Evolutionary conservation across 1,140 invertebrate species (phyloP), one percentile per base, ranked within the genome.

Genomic region (Paralvinella palmiformis): DNA sequence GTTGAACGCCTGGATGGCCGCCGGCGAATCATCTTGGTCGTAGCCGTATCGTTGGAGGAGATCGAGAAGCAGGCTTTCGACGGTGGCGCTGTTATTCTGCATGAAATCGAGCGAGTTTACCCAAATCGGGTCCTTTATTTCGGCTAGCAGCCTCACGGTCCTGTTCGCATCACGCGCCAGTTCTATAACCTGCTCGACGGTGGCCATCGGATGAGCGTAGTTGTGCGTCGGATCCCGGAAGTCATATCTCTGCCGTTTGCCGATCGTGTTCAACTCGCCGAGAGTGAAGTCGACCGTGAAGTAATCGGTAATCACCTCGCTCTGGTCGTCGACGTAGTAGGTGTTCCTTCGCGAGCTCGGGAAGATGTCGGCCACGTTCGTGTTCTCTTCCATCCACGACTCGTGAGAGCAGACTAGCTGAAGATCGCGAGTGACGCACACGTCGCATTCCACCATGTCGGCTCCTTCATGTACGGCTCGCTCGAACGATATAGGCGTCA

Each of bases 391-490:
- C 15, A 74, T 45, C 27, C 67, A 66, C 3, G 68, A 13, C 44
- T 74, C 73, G 62, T 74, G 73, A 20, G 63, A 56, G 36, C 71
- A 71, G n/a, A n/a, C n/a, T n/a, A n/a, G n/a, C n/a, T n/a, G n/a
- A n/a, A n/a, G n/a, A n/a, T n/a, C n/a, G n/a, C n/a, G n/a, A n/a
- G n/a, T n/a, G n/a, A n/a, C n/a, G n/a, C n/a, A n/a, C n/a, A n/a
- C n/a, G n/a, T n/a, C n/a, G n/a, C n/a, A n/a, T n/a, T n/a, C n/a
- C n/a, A n/a, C n/a, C n/a, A n/a, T n/a, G n/a, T n/a, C n/a, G n/a
- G n/a, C n/a, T n/a, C n/a, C n/a, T n/a, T n/a, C n/a, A n/a, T n/a
- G n/a, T n/a, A n/a, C n/a, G n/a, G n/a, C n/a, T n/a, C n/a, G n/a
- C n/a, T n/a, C n/a, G n/a, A n/a, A n/a, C n/a, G n/a, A n/a, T n/a